Conservation (phyloP, 2,797 vertebrate species). For the Ceyx erithaca region DNA sequence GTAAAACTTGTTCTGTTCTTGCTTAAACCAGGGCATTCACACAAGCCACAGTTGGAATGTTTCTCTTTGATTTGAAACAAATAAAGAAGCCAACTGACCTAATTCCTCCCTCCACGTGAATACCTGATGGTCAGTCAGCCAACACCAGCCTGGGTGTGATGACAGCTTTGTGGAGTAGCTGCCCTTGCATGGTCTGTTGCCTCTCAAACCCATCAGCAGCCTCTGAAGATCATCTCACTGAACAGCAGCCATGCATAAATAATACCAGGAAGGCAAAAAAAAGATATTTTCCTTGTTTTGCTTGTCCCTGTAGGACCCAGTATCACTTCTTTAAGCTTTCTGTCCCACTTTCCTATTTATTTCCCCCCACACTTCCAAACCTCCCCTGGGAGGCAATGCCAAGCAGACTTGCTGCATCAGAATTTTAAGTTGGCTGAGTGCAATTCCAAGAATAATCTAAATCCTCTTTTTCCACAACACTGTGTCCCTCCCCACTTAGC, state of each 20-base stretch:
- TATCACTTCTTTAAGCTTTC: neutral
- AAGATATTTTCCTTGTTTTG: neutral
- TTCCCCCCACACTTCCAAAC: neutral
- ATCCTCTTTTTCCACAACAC: neutral
- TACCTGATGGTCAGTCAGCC: neutral
- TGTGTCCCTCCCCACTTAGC: neutral
- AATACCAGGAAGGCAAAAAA: neutral
- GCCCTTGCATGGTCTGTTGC: neutral
- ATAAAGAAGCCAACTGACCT: neutral
- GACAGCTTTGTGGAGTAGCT: neutral
- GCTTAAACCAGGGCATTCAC: no score
- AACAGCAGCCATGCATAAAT: neutral
- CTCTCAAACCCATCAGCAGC: neutral
- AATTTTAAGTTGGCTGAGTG: neutral
- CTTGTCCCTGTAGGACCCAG: neutral
- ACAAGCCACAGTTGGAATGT: neutral
- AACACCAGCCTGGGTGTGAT: neutral
- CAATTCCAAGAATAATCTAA: neutral
- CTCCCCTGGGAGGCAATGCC: neutral
- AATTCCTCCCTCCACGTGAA: neutral
- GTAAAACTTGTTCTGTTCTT: no score
- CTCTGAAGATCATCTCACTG: neutral
- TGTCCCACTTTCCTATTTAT: constrained; percentile 11
- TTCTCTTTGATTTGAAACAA: neutral
- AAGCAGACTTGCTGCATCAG: neutral